Evolutionary conservation across 2,888 invertebrate genomes (phyloP).

Genomic region (Andrena camellia): DNA sequence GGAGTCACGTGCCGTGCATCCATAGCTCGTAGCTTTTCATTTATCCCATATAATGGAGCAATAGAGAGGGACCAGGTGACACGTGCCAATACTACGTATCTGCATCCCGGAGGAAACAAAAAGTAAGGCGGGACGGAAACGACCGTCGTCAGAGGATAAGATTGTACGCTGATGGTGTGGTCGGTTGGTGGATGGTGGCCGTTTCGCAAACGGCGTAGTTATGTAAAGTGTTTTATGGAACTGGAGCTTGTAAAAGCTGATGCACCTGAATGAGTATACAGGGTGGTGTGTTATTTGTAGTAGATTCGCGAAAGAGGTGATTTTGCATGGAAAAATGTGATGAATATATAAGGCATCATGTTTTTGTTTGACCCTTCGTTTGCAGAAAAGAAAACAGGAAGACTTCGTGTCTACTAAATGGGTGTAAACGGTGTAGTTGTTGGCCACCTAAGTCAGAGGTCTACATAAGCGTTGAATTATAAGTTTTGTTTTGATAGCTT

Average conservation of each 20-base stretch:
- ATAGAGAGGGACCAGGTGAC: conserved; percentile 36
- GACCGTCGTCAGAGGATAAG: background rate
- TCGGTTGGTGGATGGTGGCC: background rate
- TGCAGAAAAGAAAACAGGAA: no score
- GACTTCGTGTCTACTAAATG: no score
- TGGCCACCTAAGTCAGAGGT: no score
- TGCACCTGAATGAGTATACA: no score
- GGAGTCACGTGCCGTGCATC: conserved; percentile 62
- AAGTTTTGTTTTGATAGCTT: no score
- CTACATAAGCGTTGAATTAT: no score
- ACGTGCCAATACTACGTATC: conserved; percentile 42
- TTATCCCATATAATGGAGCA: conserved; percentile 59
- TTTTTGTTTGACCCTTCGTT: no score
- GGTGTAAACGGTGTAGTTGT: no score
- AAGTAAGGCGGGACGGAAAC: background rate
- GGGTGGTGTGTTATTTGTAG: no score
- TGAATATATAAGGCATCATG: no score
- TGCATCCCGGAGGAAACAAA: conserved; percentile 8
- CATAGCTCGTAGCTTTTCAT: conserved; percentile 63
- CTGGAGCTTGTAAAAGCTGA: background rate
- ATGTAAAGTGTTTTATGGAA: background rate
- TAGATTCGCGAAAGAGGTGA: no score
- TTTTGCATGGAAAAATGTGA: no score
- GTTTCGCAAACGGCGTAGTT: background rate
- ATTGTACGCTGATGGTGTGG: background rate